Percentiles rank a stretch among this genome's conserved stretches.
Evolutionary conservation across 2,888 invertebrate species (phyloP).

Genomic region (Tachina grossa): DNA sequence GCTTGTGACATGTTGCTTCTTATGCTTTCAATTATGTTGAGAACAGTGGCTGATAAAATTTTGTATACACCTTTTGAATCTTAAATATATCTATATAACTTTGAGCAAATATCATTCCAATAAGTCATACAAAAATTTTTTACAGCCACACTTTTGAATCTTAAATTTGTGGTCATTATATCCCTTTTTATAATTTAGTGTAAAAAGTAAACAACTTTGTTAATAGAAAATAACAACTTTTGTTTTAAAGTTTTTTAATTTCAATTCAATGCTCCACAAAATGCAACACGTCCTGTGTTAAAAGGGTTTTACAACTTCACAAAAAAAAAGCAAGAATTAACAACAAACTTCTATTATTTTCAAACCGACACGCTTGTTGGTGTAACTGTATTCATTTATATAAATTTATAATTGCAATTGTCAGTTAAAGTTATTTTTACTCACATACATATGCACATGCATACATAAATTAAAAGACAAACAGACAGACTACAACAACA

Average conservation of each 20-base stretch:
- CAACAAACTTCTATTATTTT: slow-evolving; percentile 14
- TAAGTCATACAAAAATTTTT: too few species aligned
- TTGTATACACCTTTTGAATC: too few species aligned
- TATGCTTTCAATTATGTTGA: too few species aligned
- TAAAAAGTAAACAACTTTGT: background rate
- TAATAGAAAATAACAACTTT: background rate
- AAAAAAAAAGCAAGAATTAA: background rate
- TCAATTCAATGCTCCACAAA: background rate
- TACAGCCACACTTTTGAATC: too few species aligned
- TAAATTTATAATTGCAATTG: slow-evolving; percentile 64
- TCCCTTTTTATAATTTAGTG: background rate
- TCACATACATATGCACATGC: background rate
- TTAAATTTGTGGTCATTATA: too few species aligned
- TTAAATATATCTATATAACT: too few species aligned
- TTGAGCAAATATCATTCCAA: too few species aligned
- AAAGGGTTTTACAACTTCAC: slow-evolving; percentile 13
- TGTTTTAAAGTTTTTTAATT: background rate
- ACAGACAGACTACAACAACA: slow-evolving; percentile 37
- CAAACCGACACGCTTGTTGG: background rate
- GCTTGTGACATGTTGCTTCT: too few species aligned
- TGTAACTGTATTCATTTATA: slow-evolving; percentile 12
- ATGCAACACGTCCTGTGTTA: background rate
- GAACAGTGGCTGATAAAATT: too few species aligned
- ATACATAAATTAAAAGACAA: slow-evolving; percentile 8
- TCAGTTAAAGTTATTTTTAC: slow-evolving; percentile 52